Conservation (phyloP, 2,113 vertebrate species). For the Ptyas mucosa region DNA sequence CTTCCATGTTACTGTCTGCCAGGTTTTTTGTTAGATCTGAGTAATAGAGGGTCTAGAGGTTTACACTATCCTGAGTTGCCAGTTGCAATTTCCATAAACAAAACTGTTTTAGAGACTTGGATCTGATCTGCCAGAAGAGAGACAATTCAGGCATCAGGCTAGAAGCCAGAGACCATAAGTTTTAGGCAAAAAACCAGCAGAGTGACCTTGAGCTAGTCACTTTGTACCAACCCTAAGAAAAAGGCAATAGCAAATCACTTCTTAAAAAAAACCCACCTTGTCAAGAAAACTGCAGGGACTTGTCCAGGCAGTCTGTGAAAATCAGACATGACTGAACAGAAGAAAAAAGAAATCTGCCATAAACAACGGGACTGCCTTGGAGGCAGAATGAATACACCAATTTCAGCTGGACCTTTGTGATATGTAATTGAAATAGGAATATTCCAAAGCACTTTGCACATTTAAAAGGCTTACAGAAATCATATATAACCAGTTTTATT, state of each 20-base stretch:
- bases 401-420: neutral
- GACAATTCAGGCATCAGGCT: neutral
- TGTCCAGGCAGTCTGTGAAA: neutral
- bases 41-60: neutral
- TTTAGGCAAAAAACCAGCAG: neutral
- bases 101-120: neutral
- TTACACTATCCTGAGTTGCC: neutral
- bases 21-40: neutral
- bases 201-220: neutral
- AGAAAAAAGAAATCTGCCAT: neutral
- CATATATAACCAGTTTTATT: conserved; percentile 17
- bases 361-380: neutral
- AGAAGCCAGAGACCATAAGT: neutral
- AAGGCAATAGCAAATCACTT: neutral
- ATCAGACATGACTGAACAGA: neutral
- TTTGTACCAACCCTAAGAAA: neutral
- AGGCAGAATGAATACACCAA: neutral
- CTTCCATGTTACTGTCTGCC: neutral
- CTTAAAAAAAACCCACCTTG: no score
- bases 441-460: neutral
- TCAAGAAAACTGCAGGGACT: neutral
- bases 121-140: neutral
- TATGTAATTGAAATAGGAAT: neutral
- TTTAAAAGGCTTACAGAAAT: neutral
- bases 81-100: neutral